These are phyloP conservation scores for Apaloderma vittatum DNA, from an alignment of 2,113 vertebrate species.

Conservation along the genomic window DNA sequence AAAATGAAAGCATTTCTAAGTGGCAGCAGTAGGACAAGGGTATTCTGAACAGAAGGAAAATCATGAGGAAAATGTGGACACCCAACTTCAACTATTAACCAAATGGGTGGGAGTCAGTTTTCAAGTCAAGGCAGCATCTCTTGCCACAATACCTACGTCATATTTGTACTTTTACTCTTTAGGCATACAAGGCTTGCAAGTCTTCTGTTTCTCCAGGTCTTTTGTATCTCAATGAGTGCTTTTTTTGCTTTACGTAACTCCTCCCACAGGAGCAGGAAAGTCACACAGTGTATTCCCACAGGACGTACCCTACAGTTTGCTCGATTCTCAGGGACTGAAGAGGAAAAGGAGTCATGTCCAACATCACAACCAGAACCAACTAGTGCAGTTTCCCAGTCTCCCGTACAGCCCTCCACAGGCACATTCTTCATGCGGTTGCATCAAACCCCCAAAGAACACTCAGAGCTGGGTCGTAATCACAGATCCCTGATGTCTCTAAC, in stretches of 20 bases:
- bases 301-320: background rate
- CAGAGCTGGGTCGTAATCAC: rapidly evolving
- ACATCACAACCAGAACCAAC: background rate
- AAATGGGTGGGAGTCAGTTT: background rate
- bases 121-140: background rate
- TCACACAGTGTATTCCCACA: rapidly evolving
- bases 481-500: rapidly evolving
- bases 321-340: rapidly evolving
- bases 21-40: background rate
- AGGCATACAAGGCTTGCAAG: rapidly evolving
- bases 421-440: rapidly evolving
- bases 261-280: background rate
- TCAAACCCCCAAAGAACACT: too few relatives aligned
- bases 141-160: background rate
- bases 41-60: background rate
- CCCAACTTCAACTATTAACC: background rate
- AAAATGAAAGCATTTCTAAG: background rate
- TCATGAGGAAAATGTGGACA: rapidly evolving
- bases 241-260: background rate
- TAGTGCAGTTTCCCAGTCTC: background rate
- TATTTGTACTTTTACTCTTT: background rate
- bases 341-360: background rate
- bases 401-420: background rate
- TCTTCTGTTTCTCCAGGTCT: background rate
- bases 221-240: rapidly evolving